Evolutionary conservation across 2,113 vertebrate species (phyloP).

Genomic region (Acrocephalus arundinaceus): DNA sequence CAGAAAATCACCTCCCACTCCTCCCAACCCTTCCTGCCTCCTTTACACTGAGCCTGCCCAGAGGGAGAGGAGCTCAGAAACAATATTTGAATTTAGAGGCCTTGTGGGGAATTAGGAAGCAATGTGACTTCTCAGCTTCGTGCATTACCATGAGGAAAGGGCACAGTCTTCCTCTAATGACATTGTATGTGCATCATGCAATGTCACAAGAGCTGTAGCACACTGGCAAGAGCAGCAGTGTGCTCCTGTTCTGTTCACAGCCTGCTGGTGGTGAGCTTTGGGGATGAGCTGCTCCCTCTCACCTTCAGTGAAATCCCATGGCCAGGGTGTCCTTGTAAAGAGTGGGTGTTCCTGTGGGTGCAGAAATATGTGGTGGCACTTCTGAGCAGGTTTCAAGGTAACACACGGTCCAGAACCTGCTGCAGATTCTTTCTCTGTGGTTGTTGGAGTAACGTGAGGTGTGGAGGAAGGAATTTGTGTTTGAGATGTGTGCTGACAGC

Average conservation of each 20-base stretch:
- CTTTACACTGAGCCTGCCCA: background rate
- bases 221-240: background rate
- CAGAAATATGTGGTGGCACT: background rate
- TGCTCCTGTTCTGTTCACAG: background rate
- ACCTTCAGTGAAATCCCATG: background rate
- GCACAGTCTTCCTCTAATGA: background rate
- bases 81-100: background rate
- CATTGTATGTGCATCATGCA: background rate
- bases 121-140: background rate
- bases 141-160: background rate
- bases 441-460: constrained; percentile 1
- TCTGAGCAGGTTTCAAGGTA: background rate
- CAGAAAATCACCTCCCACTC: background rate
- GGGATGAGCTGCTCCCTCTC: background rate
- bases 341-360: background rate
- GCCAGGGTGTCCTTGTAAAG: background rate
- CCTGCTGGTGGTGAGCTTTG: background rate
- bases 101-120: background rate
- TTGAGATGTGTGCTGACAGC: constrained; percentile 5
- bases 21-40: background rate
- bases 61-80: background rate
- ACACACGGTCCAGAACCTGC: background rate
- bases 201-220: background rate
- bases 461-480: background rate
- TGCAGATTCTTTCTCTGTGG: background rate